phyloP scores from a whole-genome alignment of 1,140 invertebrate species.

The Hyles vespertilio region DNA sequence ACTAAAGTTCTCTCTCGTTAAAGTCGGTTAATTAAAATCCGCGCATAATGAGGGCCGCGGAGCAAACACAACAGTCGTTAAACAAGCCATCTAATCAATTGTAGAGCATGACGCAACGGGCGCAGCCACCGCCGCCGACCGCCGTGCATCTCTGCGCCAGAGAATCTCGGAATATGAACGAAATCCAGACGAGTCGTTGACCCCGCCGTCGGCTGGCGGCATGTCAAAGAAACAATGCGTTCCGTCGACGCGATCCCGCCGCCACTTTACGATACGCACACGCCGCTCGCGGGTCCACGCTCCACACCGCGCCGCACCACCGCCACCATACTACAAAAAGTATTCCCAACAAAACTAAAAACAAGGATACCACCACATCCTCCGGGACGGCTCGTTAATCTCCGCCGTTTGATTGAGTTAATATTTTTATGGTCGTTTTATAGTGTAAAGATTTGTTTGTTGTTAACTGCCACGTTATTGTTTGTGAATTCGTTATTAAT shows the following conservation, averaged over 20 bases:
- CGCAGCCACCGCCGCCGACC: slow-evolving; percentile 6
- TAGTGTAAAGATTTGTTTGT: slow-evolving; percentile 7
- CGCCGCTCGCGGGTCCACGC: too few relatives aligned
- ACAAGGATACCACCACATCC: slow-evolving; percentile 1
- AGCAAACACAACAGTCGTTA: neutral
- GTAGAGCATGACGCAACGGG: slow-evolving; percentile 8
- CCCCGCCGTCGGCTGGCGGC: slow-evolving; percentile 50
- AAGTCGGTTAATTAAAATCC: slow-evolving; percentile 1
- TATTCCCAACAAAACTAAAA: neutral
- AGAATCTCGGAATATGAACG: slow-evolving; percentile 59
- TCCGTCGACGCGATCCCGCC: slow-evolving; percentile 27
- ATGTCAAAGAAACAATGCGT: slow-evolving; percentile 64
- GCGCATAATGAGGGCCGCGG: too few relatives aligned
- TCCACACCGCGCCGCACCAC: slow-evolving; percentile 3
- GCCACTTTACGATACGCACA: slow-evolving; percentile 20
- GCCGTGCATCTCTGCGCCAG: slow-evolving; percentile 11
- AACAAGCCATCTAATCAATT: slow-evolving; percentile 11
- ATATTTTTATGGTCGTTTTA: slow-evolving; percentile 11
- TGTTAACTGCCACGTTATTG: neutral
- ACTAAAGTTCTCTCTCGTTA: too few relatives aligned
- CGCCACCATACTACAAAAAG: neutral
- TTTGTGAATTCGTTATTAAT: too few relatives aligned
- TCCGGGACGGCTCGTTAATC: slow-evolving; percentile 4
- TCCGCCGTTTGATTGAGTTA: slow-evolving; percentile 6
- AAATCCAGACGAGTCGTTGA: slow-evolving; percentile 68